Base-by-base conservation (phyloP, 2,797 vertebrate genomes). In the Enteromius thamalakanensis region DNA sequence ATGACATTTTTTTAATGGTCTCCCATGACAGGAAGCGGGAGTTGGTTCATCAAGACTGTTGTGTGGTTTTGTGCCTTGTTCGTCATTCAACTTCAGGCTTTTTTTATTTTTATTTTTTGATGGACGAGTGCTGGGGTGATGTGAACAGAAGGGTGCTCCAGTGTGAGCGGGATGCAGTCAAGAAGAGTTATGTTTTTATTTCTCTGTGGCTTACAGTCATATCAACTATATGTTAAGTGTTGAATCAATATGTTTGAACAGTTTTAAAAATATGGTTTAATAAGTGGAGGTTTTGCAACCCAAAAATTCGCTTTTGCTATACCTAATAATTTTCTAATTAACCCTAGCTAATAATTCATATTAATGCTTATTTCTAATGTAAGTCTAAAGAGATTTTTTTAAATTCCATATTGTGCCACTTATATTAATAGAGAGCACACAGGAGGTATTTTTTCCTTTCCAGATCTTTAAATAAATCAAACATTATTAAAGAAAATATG, bases 1-100 rank as follows among this genome's bases (percentile, higher is more conserved):
- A 92, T 92, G 87, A 91, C 91, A 86, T 93, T 90, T 92, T 86
- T 90, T 93, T 91, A 86, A 92, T 90, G 90, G 90, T 91, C 84
- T 91, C 87, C 87, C 84, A 87, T 91, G 92, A 91, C 91, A 90
- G 37, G 78, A 85, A 83, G 40, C 29, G 45, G n/a, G 49, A 71
- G 55, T 71, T 81, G 67, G 60, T 85, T 85, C 81, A 74, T 85
- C 78, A 29, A 65, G 58, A 60, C 17, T n/a, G 68, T 78, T 83
- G 74, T 76, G 76, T 76, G 85, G 83, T 67, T 76, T 79, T 81
- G 71, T 32, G 76, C 76, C 62, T 84, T 58, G 79, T 62, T 69
- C 74, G 74, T 62, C 71, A 83, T 82, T 80, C 55, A 71, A 26
- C 45, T 65, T 17, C 60, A 79, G 32, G 55, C n/a, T 7, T 15